Percentiles rank a stretch among this genome's conserved stretches.
Evolutionary conservation across 2,797 vertebrate species (phyloP).

Genomic region (Thunnus albacares): DNA sequence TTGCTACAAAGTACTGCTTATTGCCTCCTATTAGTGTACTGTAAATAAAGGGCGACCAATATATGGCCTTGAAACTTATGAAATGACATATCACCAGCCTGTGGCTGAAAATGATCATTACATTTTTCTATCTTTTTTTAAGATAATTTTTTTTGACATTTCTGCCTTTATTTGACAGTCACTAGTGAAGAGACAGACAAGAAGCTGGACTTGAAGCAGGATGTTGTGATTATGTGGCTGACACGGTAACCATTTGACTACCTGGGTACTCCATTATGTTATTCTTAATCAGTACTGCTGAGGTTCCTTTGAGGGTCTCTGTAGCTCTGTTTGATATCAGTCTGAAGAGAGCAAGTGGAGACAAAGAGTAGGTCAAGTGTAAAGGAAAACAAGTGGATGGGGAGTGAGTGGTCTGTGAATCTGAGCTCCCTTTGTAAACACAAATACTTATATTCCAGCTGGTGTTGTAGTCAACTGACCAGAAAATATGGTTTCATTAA

Average conservation of each 20-base stretch:
- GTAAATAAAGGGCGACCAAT: background rate
- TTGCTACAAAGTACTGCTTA: no score
- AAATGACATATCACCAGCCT: background rate
- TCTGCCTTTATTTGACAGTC: no score
- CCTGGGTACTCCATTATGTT: background rate
- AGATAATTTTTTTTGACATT: no score
- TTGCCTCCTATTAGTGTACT: no score
- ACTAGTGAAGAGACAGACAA: no score
- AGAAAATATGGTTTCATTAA: slow-evolving; percentile 40
- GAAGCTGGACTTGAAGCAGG: no score
- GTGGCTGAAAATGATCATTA: slow-evolving; percentile 29
- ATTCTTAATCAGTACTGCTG: slow-evolving; percentile 10
- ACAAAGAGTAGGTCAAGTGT: slow-evolving; percentile 1
- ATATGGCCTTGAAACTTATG: background rate
- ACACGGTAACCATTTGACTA: no score
- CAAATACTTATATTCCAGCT: slow-evolving; percentile 29
- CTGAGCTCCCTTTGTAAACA: slow-evolving; percentile 30
- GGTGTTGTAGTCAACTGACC: slow-evolving; percentile 18
- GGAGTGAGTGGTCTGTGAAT: slow-evolving; percentile 5
- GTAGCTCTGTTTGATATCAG: slow-evolving; percentile 25
- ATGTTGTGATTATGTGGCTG: no score
- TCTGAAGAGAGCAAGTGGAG: background rate
- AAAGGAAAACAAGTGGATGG: background rate
- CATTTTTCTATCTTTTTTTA: no score
- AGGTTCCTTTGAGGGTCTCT: slow-evolving; percentile 5